Percentiles rank a stretch among this genome's conserved stretches.
Evolutionary conservation across 92 coral and sea anemone species (phyloP).

Genomic region (Paramuricea clavata): DNA sequence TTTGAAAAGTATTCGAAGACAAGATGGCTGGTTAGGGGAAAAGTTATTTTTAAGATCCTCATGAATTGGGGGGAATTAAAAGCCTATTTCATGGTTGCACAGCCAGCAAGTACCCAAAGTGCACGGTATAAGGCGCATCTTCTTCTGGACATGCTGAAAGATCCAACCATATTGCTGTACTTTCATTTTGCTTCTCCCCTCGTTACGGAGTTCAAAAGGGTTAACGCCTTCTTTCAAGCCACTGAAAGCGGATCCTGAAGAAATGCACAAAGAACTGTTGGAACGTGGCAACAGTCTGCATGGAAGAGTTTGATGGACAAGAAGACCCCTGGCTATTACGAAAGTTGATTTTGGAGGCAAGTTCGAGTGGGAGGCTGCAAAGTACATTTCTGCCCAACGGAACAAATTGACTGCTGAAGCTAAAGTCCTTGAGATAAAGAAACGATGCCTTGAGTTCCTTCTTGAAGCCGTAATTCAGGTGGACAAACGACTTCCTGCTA

Average conservation of each 20-base stretch:
- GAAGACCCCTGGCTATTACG: background rate
- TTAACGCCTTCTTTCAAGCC: slow-evolving; percentile 26
- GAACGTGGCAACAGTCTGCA: slow-evolving; percentile 13
- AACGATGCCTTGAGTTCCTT: background rate
- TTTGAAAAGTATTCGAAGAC: slow-evolving; percentile 10
- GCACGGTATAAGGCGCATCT: slow-evolving; percentile 25
- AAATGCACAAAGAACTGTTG: slow-evolving; percentile 12
- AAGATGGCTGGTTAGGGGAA: slow-evolving; percentile 16
- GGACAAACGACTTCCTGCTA: background rate
- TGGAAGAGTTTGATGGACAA: slow-evolving; percentile 2
- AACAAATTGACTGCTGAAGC: background rate
- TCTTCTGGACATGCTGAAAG: background rate
- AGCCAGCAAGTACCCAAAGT: slow-evolving; percentile 22
- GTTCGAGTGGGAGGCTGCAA: slow-evolving; percentile 5
- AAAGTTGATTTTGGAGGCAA: slow-evolving; percentile 9
- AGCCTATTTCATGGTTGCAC: slow-evolving; percentile 15
- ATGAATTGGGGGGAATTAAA: background rate
- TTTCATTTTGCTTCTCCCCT: slow-evolving; percentile 11
- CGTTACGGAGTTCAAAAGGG: slow-evolving; percentile 17
- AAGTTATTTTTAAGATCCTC: background rate
- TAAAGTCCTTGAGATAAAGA: background rate
- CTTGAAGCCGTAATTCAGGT: background rate
- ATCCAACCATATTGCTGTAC: background rate
- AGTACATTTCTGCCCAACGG: background rate
- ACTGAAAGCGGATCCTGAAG: background rate